phyloP scores from a whole-genome alignment of 2,888 invertebrate species.

The Dicranocentrus wangi region DNA sequence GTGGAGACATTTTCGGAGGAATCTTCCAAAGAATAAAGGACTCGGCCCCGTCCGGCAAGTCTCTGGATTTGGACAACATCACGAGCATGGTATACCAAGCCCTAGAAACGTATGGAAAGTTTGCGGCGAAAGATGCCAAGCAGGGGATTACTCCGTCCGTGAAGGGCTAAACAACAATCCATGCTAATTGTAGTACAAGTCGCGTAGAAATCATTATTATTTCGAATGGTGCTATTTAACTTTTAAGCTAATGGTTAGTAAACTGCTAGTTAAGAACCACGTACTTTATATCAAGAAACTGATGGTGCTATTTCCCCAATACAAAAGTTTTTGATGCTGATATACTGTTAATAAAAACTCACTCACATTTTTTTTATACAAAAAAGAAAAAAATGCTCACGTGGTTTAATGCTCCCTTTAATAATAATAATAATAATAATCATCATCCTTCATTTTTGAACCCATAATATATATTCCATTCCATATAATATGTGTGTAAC shows the following conservation, averaged over 20 bases:
- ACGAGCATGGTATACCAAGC: constrained; percentile 71
- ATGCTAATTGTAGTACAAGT: background rate
- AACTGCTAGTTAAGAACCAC: background rate
- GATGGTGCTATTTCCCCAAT: constrained; percentile 39
- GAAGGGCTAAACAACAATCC: constrained; percentile 23
- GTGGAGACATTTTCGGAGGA: constrained; percentile 65
- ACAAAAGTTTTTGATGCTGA: background rate
- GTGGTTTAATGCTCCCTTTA: too few species aligned
- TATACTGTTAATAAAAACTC: background rate
- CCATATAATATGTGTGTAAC: too few species aligned
- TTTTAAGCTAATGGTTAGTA: constrained; percentile 1
- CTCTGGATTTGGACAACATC: constrained; percentile 70
- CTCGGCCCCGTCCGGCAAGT: constrained; percentile 45
- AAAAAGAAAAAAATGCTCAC: too few species aligned
- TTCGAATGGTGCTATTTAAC: constrained; percentile 52
- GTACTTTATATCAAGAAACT: too few species aligned
- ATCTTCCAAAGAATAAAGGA: constrained; percentile 65
- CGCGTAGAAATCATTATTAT: background rate
- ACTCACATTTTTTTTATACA: too few species aligned
- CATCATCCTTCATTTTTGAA: too few species aligned
- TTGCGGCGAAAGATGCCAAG: constrained; percentile 54
- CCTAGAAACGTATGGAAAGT: constrained; percentile 68
- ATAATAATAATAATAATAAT: too few species aligned
- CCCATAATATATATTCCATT: too few species aligned
- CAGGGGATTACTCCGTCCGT: constrained; percentile 1